Evolutionary conservation across 2,888 invertebrate genomes (phyloP).

Genomic region (Mimachlamys varia): DNA sequence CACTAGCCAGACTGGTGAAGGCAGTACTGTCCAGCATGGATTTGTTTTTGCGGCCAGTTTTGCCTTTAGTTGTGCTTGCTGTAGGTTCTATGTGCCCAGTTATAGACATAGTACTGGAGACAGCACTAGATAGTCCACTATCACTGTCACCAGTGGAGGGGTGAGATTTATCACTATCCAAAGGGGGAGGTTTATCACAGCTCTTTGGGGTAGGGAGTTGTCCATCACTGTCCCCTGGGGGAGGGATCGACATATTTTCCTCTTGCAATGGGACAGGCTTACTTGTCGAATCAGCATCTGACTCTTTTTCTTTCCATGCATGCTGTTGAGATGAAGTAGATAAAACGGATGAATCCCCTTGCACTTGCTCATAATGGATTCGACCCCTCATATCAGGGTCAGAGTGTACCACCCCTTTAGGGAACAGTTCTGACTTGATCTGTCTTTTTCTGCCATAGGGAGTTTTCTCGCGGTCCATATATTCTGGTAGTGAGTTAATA

Average conservation of each 20-base stretch:
- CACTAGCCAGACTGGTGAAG: conserved; percentile 57
- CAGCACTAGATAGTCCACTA: conserved; percentile 4
- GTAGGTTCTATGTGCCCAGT: neutral
- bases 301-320: neutral
- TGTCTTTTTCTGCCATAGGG: conserved; percentile 54
- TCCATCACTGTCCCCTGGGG: neutral
- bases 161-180: neutral
- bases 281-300: neutral
- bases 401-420: conserved; percentile 60
- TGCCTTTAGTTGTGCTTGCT: neutral
- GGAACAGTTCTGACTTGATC: conserved; percentile 57
- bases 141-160: conserved; percentile 15
- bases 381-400: conserved; percentile 57
- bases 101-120: neutral
- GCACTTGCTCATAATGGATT: conserved; percentile 44
- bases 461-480: conserved; percentile 58
- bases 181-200: neutral
- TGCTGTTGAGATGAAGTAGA: neutral
- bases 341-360: neutral
- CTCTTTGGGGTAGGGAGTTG: neutral
- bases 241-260: neutral
- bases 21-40: neutral
- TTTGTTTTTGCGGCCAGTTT: neutral
- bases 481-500: conserved; percentile 79
- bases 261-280: neutral